phyloP scores from a whole-genome alignment of 2,797 vertebrate species.

The Poecile montanus region DNA sequence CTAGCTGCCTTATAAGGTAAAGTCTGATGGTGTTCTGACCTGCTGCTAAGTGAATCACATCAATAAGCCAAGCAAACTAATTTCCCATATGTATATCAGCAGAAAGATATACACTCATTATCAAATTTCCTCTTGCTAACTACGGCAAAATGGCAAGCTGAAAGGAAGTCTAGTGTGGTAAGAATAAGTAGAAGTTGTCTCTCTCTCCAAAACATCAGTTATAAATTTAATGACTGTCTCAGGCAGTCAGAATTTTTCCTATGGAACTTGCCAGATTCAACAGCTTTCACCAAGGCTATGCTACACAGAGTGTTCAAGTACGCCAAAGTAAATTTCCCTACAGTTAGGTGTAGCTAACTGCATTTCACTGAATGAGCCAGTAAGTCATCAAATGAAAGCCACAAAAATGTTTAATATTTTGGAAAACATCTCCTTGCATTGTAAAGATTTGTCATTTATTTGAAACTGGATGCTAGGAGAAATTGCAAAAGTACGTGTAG shows the following conservation, averaged over 20 bases:
- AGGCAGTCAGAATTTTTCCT: constrained; percentile 79
- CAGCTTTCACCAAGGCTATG: constrained; percentile 57
- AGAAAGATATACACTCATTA: constrained; percentile 21
- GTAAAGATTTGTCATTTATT: constrained; percentile 13
- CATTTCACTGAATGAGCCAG: constrained; percentile 25
- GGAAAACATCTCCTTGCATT: background rate
- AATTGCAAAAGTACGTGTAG: background rate
- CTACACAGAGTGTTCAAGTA: constrained; percentile 33
- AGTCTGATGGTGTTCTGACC: background rate
- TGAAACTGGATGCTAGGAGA: background rate
- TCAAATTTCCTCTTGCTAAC: constrained; percentile 57
- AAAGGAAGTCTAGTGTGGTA: constrained; percentile 45
- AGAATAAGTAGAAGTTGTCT: constrained; percentile 42
- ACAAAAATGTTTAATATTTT: constrained; percentile 53
- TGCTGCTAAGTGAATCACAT: constrained; percentile 4
- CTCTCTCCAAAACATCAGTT: constrained; percentile 73
- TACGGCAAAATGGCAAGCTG: constrained; percentile 55
- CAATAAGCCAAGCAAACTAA: constrained; percentile 25
- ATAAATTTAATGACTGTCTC: constrained; percentile 76
- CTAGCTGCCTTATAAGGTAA: background rate
- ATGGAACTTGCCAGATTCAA: constrained; percentile 72
- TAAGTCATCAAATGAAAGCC: constrained; percentile 49
- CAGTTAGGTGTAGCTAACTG: constrained; percentile 50
- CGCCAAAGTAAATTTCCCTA: constrained; percentile 64
- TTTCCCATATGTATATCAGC: constrained; percentile 29